Base-by-base conservation (phyloP, 2,888 invertebrate species). In the Notodonta ziczac region DNA sequence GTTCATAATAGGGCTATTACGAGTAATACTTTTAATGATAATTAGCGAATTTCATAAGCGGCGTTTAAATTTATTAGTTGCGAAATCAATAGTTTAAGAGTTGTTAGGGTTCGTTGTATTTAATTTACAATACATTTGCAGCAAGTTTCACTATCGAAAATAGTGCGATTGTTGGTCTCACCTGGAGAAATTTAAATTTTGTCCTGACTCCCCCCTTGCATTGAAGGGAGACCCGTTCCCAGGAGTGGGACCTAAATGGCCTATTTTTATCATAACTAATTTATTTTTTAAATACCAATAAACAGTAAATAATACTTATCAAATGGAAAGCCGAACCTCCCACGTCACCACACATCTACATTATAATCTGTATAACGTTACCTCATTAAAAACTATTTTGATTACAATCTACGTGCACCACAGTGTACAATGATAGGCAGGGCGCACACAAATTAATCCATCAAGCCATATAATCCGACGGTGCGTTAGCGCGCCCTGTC, bases 391-490 rank as follows among this genome's bases (percentile, higher is more conserved):
- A 73, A 70, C 71, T 81, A 82, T 82, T 80, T 80, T 75, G 84
- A 86, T 85, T 74, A 72, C 69, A 77, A 85, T 83, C 80, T 74
- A 58, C 65, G 68, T 72, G 72, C 63, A 70, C 67, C 72, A 73
- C 69, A 75, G 66, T 72, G 72, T 69, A 73, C 72, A 68, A 72
- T 63, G 76, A 74, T 73, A 70, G 63, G 67, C 55, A 73, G 24
- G 56, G 44, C 44, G 44, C 59, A 75, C 83, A 81, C 82, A 89
- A 91, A 92, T 92, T 88, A 91, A 92, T 91, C 89, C 89, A 90
- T 92, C 91, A 91, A 77, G 83, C 81, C 85, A 80, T 84, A 86
- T 91, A 90, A 91, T 90, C 91, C 86, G 83, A 77, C 66, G 76
- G 78, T 82, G 82, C 85, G 86, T 82, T 82, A 80, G 83, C 82